A percentile compares a stretch with the other conserved stretches of the same genome.
phyloP scores from a whole-genome alignment of 2,888 invertebrate species.

The Xanthia togata region DNA sequence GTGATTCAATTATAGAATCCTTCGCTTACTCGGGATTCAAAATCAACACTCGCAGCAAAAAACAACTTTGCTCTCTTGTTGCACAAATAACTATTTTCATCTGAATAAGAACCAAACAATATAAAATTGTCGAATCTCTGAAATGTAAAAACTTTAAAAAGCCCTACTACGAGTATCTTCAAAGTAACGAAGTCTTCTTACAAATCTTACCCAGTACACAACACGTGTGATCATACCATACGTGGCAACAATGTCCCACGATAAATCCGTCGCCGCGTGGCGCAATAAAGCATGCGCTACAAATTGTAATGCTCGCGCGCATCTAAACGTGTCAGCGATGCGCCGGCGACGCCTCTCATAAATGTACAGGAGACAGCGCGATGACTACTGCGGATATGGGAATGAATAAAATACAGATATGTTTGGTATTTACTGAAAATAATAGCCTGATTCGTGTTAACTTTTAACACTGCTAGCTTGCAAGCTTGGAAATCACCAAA shows the following conservation, averaged over 20 bases:
- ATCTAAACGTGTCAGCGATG: slow-evolving; percentile 70
- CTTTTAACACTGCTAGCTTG: too few species aligned
- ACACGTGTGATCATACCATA: slow-evolving; percentile 67
- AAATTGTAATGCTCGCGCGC: slow-evolving; percentile 71
- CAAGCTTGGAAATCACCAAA: too few species aligned
- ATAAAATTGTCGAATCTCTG: slow-evolving; percentile 20
- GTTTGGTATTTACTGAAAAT: neutral
- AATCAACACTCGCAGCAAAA: too few species aligned
- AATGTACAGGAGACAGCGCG: slow-evolving; percentile 33
- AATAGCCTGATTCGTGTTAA: neutral
- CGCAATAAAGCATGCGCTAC: slow-evolving; percentile 67
- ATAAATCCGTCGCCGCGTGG: slow-evolving; percentile 73
- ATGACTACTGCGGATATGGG: slow-evolving; percentile 59
- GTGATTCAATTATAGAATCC: too few species aligned
- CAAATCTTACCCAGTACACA: slow-evolving; percentile 26
- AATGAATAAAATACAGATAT: slow-evolving; percentile 24
- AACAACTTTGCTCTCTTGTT: too few species aligned
- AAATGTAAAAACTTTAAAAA: slow-evolving; percentile 8
- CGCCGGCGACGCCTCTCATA: slow-evolving; percentile 54
- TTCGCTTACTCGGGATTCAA: too few species aligned
- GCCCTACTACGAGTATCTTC: neutral
- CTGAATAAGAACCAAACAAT: neutral
- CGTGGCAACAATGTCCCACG: slow-evolving; percentile 73
- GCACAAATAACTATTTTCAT: too few species aligned
- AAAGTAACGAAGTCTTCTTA: slow-evolving; percentile 3